A percentile compares a stretch with the other conserved stretches of the same genome.
These are phyloP conservation scores for Apamea anceps DNA, from an alignment of 2,888 invertebrate species.

Conservation along the genomic window DNA sequence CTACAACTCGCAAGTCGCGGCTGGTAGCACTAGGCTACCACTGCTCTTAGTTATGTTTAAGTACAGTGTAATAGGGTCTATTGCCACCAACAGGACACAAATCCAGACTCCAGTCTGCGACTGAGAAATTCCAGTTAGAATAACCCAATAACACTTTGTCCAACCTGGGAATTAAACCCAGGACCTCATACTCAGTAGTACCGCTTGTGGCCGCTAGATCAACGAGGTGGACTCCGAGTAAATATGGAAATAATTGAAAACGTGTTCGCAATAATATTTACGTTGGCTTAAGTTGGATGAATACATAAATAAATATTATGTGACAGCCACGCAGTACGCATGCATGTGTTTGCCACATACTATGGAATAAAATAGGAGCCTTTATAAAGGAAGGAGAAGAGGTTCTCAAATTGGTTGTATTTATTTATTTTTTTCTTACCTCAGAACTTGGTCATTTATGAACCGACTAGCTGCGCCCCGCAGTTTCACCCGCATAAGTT, in stretches of 20 bases:
- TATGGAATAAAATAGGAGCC: not conserved
- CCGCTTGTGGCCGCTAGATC: too few species aligned
- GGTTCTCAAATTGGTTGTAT: too few species aligned
- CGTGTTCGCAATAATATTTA: slow-evolving; percentile 15
- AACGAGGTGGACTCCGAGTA: not conserved
- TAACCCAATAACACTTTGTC: not conserved
- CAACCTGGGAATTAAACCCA: not conserved
- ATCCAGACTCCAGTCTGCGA: not conserved
- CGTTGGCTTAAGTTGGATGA: not conserved
- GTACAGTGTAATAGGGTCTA: too few species aligned
- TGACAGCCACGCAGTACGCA: not conserved
- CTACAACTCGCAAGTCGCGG: too few species aligned
- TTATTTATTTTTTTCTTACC: too few species aligned
- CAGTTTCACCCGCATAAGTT: too few species aligned
- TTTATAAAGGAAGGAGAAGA: too few species aligned
- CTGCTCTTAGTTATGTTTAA: too few species aligned
- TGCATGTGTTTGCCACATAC: not conserved
- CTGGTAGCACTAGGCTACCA: too few species aligned
- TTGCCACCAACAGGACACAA: not conserved
- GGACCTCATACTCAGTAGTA: too few species aligned
- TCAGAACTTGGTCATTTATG: too few species aligned
- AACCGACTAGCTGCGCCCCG: too few species aligned
- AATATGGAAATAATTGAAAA: slow-evolving; percentile 35
- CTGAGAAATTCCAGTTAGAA: not conserved
- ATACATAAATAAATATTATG: not conserved